phyloP scores from a whole-genome alignment of 2,113 vertebrate species.

The Pristiophorus japonicus region DNA sequence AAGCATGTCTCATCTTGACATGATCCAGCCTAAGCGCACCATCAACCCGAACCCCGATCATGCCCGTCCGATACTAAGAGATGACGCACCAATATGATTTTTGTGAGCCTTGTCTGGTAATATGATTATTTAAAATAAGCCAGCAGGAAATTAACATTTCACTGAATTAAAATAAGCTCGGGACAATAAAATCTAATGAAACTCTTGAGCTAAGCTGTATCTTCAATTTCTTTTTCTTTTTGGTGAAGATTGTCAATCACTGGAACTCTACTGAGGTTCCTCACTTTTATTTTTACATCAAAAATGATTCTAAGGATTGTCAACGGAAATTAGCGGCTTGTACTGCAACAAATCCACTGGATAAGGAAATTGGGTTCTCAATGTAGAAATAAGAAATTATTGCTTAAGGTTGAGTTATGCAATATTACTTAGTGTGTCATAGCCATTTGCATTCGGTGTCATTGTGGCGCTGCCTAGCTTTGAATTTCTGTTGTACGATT shows the following conservation, averaged over 20 bases:
- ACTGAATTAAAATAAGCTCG: neutral
- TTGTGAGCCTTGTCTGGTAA: neutral
- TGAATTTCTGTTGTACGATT: too few relatives aligned
- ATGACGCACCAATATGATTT: neutral
- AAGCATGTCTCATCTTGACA: neutral
- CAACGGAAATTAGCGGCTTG: too few relatives aligned
- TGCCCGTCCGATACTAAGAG: neutral
- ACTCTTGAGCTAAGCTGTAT: neutral
- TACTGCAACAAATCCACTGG: too few relatives aligned
- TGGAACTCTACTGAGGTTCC: too few relatives aligned
- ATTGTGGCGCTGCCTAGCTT: too few relatives aligned
- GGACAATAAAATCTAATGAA: neutral
- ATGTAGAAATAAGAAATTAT: too few relatives aligned
- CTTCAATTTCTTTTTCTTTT: neutral
- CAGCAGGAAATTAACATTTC: neutral
- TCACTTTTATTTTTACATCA: too few relatives aligned
- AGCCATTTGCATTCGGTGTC: too few relatives aligned
- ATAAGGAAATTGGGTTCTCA: too few relatives aligned
- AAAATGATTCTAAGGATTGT: too few relatives aligned
- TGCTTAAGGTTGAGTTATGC: too few relatives aligned
- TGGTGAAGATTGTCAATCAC: neutral
- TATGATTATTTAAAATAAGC: neutral
- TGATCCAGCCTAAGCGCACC: neutral
- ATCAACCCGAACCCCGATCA: neutral
- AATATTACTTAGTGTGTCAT: too few relatives aligned